These are phyloP conservation scores for Sterna hirundo DNA, from an alignment of 2,113 vertebrate genomes.

Conservation along the genomic window DNA sequence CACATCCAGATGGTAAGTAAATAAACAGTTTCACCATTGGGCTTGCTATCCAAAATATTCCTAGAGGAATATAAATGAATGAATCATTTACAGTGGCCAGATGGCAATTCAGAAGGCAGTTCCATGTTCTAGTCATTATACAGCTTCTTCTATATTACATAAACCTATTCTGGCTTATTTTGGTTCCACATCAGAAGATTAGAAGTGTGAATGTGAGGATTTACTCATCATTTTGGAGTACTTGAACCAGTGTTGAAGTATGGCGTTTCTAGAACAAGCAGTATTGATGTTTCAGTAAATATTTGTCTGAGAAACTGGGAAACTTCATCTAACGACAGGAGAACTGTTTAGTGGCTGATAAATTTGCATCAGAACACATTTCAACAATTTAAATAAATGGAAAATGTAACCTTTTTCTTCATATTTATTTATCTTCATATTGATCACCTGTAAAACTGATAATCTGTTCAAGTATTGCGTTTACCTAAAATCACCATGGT, in stretches of 20 bases:
- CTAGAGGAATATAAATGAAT: conserved; percentile 49
- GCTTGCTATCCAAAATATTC: conserved; percentile 31
- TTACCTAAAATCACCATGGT: background rate
- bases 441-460: background rate
- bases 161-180: background rate
- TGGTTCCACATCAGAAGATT: background rate
- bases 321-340: background rate
- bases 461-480: background rate
- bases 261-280: background rate
- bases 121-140: background rate
- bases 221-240: background rate
- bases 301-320: background rate
- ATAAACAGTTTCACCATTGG: conserved; percentile 39
- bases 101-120: conserved; percentile 42
- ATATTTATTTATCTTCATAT: background rate
- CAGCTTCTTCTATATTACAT: background rate
- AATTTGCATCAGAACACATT: background rate
- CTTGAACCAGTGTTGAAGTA: background rate
- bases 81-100: conserved; percentile 44
- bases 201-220: background rate
- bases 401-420: background rate
- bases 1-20: conserved; percentile 54
- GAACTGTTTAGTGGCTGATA: background rate
- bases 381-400: background rate
- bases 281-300: background rate